Evolutionary conservation across 2,888 invertebrate species (phyloP).

Genomic region (Flabesymbios commensalis): DNA sequence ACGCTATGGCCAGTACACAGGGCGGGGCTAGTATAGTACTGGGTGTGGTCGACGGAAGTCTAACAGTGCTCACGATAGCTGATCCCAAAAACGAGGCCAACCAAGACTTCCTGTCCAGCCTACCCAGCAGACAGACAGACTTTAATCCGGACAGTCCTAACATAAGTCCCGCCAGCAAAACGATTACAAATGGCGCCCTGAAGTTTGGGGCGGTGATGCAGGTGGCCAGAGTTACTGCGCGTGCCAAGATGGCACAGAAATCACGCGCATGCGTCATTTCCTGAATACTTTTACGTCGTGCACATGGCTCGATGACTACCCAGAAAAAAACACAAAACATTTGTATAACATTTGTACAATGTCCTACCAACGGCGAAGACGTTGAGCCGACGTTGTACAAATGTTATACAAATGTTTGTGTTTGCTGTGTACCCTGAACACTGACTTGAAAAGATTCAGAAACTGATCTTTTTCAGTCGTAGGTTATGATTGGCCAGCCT

Average conservation of each 20-base stretch:
- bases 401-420: too few relatives aligned
- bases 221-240: conserved; percentile 55
- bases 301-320: too few relatives aligned
- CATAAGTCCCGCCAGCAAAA: conserved; percentile 3
- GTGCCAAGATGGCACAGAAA: conserved; percentile 50
- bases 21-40: conserved; percentile 67
- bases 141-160: neutral
- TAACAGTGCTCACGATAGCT: conserved; percentile 83
- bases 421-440: too few relatives aligned
- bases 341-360: too few relatives aligned
- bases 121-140: conserved; percentile 44
- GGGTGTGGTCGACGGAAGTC: conserved; percentile 91
- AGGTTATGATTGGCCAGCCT: too few relatives aligned
- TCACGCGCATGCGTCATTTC: conserved; percentile 51
- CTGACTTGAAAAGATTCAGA: too few relatives aligned
- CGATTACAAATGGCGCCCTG: conserved; percentile 40
- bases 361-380: too few relatives aligned
- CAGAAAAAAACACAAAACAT: too few relatives aligned
- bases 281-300: too few relatives aligned
- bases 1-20: conserved; percentile 43
- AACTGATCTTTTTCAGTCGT: too few relatives aligned
- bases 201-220: conserved; percentile 52
- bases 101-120: conserved; percentile 42
- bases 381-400: too few relatives aligned
- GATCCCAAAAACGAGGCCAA: conserved; percentile 64